Evolutionary conservation across 1,140 invertebrate genomes (phyloP).

Genomic region (Himalopsyche phryganea): DNA sequence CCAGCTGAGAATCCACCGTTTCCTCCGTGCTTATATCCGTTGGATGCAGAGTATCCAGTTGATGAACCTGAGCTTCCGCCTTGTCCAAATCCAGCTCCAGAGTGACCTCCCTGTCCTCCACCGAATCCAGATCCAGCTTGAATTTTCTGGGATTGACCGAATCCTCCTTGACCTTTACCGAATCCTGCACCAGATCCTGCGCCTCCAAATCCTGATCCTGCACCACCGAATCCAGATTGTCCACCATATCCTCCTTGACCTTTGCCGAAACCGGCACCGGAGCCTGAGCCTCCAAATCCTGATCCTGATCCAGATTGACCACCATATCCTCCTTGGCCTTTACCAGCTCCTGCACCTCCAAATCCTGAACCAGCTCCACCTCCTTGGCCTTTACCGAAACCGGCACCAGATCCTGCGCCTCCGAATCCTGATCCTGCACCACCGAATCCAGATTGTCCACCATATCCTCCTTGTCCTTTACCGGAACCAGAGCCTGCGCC

Average conservation of each 20-base stretch:
- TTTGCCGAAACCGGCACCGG: neutral
- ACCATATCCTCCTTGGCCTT: slow-evolving; percentile 4
- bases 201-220: neutral
- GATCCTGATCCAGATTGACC: neutral
- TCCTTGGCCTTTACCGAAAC: slow-evolving; percentile 5
- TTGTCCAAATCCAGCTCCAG: slow-evolving; percentile 7
- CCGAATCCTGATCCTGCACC: neutral
- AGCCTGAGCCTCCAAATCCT: neutral
- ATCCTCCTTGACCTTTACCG: slow-evolving; percentile 6
- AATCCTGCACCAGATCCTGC: slow-evolving; percentile 2
- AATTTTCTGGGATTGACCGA: neutral
- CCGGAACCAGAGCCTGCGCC: neutral
- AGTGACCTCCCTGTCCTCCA: slow-evolving; percentile 2
- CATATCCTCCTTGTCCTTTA: neutral
- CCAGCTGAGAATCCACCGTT: neutral
- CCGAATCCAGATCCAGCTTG: slow-evolving; percentile 3
- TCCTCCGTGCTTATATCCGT: neutral
- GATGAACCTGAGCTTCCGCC: slow-evolving; percentile 2
- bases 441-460: slow-evolving; percentile 5
- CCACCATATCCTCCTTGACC: slow-evolving; percentile 1
- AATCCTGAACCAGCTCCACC: neutral
- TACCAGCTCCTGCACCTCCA: neutral
- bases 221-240: neutral
- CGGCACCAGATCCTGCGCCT: neutral
- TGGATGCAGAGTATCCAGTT: slow-evolving; percentile 4